Base-by-base conservation (phyloP, 2,888 invertebrate species). In the Kuschelorhynchus macadamiae region DNA sequence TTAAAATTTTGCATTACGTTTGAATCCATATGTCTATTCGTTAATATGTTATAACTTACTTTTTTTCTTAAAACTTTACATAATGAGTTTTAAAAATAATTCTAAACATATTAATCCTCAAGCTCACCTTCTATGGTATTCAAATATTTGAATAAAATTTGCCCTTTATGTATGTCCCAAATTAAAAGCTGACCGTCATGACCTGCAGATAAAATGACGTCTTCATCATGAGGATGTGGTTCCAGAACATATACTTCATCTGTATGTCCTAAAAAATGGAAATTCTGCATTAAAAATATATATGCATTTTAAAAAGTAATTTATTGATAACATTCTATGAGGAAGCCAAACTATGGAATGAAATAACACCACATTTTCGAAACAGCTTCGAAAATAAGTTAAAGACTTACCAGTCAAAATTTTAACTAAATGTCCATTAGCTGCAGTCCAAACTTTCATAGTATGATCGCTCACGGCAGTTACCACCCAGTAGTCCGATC, bases 211-310 rank as follows among this genome's bases (percentile, higher is more conserved):
- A 98, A 86, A 73, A 98, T 85, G 59, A 98, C 89, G 77, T 87
- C 90, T 78, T 91, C 87, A 86, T 95, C 92, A 65, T 88, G 87
- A 0, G 98, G 98, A 85, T 97, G 97, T 17, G 95, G 88, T 85
- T 97, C 97, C 59, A 99, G 85, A 14, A 97, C 97, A 86, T 94
- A 99, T 1, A 96, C 91, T 84, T 97, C 97, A 84, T 96, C 96
- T 59, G 91, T 90, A 85, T 99, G 98, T 0, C 93, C 70, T 70
- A 32, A 39, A 56, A 12, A 25, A 25, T 25, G 7, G 25, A 5
- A 25, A 25, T 25, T 25, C 25, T n/a, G 25, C 25, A 25, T 25
- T 7, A 25, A 5, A 25, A 5, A 25, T 25, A 25, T 25, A 25
- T 25, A 25, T 25, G 7, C 7, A 25, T 25, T n/a, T n/a, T n/a